phyloP scores from a whole-genome alignment of 1,140 invertebrate species.

The Megalopta genalis region DNA sequence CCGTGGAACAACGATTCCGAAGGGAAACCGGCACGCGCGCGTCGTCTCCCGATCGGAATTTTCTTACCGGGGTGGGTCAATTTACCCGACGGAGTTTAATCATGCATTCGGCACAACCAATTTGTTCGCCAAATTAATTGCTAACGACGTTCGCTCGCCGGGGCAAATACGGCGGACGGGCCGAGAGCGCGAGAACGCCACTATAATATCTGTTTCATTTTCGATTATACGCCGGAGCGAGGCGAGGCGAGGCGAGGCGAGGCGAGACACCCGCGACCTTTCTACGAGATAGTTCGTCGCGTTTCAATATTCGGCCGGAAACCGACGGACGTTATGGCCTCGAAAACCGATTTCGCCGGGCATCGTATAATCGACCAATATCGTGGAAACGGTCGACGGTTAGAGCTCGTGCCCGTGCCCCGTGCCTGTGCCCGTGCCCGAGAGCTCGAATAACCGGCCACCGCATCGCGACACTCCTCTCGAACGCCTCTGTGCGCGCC shows the following conservation, averaged over 20 bases:
- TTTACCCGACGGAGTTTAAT: slow-evolving; percentile 26
- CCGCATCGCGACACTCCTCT: neutral
- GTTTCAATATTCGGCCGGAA: slow-evolving; percentile 59
- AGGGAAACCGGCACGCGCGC: neutral
- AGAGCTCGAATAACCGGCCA: neutral
- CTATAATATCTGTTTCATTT: slow-evolving; percentile 49
- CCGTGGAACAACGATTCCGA: slow-evolving; percentile 11
- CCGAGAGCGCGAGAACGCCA: slow-evolving; percentile 29
- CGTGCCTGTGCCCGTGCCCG: too few species aligned
- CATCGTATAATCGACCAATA: slow-evolving; percentile 41
- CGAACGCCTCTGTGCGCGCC: neutral
- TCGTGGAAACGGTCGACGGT: slow-evolving; percentile 4
- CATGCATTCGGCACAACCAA: slow-evolving; percentile 30
- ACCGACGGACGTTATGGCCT: slow-evolving; percentile 34
- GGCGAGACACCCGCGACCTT: neutral
- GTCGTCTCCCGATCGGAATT: neutral
- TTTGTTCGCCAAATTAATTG: slow-evolving; percentile 43
- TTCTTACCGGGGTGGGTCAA: slow-evolving; percentile 25
- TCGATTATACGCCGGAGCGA: slow-evolving; percentile 41
- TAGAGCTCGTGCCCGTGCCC: neutral
- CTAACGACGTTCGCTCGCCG: slow-evolving; percentile 14
- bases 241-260: neutral
- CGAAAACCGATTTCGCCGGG: slow-evolving; percentile 56
- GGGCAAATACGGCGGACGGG: slow-evolving; percentile 5
- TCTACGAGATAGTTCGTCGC: slow-evolving; percentile 56